These are phyloP conservation scores for Pyrrhosoma nymphula DNA, from an alignment of 2,888 invertebrate species.

Conservation along the genomic window DNA sequence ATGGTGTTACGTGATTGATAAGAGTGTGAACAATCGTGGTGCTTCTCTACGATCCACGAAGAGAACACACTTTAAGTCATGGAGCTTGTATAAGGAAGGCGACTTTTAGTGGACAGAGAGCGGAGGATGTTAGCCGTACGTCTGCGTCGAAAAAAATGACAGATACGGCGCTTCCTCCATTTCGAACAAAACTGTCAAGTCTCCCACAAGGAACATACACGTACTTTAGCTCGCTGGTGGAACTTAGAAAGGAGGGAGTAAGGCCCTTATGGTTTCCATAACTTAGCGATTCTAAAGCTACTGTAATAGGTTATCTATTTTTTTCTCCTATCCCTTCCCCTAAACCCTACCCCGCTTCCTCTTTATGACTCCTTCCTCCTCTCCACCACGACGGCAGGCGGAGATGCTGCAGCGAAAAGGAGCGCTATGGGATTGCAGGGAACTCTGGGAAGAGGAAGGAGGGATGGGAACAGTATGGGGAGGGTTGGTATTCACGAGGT, in stretches of 20 bases:
- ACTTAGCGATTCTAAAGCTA: slow-evolving; percentile 44
- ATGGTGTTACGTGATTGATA: not conserved
- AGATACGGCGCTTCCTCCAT: not conserved
- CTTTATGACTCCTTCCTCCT: not conserved
- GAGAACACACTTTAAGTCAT: not conserved
- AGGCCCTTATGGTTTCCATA: slow-evolving; percentile 42
- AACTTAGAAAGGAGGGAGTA: not conserved
- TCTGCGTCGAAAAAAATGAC: not conserved
- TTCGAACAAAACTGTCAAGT: not conserved
- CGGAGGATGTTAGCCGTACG: not conserved
- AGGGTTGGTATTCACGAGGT: not conserved
- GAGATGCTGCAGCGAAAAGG: not conserved
- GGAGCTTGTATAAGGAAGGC: not conserved
- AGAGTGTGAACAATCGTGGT: not conserved
- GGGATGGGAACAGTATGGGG: too few species aligned
- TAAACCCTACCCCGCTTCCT: not conserved
- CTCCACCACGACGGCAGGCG: too few species aligned
- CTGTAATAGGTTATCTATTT: slow-evolving; percentile 46
- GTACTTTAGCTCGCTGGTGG: not conserved
- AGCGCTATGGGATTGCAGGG: not conserved
- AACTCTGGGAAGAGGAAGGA: not conserved
- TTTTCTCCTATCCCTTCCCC: not conserved
- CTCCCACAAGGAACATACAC: not conserved
- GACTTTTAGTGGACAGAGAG: not conserved
- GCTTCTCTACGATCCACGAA: not conserved